Percentiles rank a stretch among this genome's conserved stretches.
Conservation (phyloP, 2,888 invertebrate species). For the Holacanthella duospinosa region DNA sequence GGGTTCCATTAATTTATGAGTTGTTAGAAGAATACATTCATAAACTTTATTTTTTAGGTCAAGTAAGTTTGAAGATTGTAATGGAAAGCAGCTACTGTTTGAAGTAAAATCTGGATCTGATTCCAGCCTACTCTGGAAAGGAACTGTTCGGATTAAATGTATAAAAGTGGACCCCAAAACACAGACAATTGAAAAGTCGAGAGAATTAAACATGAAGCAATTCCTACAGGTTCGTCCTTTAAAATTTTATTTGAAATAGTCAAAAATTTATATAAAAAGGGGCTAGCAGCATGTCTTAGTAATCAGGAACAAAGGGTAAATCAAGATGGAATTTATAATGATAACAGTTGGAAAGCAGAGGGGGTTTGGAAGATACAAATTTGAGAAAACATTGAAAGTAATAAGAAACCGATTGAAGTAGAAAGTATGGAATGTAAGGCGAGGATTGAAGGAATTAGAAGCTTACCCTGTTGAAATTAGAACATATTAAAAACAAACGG, state of each 20-base stretch:
- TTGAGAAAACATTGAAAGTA: no score
- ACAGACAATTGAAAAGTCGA: conserved; percentile 49
- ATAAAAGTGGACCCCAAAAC: conserved; percentile 50
- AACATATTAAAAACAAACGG: no score
- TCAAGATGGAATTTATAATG: no score
- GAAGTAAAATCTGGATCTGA: conserved; percentile 56
- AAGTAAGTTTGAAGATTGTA: conserved; percentile 50
- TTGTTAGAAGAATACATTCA: neutral
- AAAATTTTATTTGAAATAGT: no score
- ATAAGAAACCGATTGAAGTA: no score
- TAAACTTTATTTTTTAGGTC: conserved; percentile 41
- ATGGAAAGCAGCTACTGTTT: conserved; percentile 55
- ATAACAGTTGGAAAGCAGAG: no score
- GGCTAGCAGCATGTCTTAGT: neutral
- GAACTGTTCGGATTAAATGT: conserved; percentile 55
- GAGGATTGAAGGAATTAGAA: no score
- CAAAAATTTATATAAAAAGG: neutral
- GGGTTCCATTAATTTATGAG: neutral
- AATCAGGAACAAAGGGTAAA: no score
- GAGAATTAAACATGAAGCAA: conserved; percentile 53
- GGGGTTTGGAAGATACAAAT: no score
- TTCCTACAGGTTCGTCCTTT: conserved; percentile 55
- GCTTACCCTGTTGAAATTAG: no score
- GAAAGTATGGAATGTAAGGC: no score
- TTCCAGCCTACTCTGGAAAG: conserved; percentile 56